Evolutionary conservation across 2,113 vertebrate genomes (phyloP).

Genomic region (Embiotoca jacksoni): DNA sequence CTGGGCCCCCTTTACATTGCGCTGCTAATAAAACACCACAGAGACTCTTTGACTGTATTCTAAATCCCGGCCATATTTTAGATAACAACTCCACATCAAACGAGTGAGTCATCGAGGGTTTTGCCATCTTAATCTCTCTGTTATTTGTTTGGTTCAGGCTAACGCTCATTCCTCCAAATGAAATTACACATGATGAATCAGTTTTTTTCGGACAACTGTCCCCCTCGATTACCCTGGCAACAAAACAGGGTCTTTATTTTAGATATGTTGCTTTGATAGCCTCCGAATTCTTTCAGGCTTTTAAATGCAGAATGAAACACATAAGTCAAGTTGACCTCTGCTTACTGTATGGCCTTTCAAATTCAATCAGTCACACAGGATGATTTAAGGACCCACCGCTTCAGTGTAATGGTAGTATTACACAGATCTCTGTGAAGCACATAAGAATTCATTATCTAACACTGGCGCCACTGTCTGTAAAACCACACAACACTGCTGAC

Average conservation of each 20-base stretch:
- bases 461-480: conserved; percentile 64
- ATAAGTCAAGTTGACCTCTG: conserved; percentile 46
- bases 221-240: conserved; percentile 29
- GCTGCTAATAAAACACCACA: conserved; percentile 72
- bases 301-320: conserved; percentile 20
- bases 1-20: conserved; percentile 69
- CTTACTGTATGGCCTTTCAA: conserved; percentile 35
- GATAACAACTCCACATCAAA: conserved; percentile 61
- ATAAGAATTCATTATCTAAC: conserved; percentile 61
- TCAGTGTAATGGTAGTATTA: conserved; percentile 55
- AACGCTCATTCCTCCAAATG: conserved; percentile 35
- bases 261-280: conserved; percentile 7
- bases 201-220: conserved; percentile 37
- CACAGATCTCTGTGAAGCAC: conserved; percentile 63
- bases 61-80: conserved; percentile 60
- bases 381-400: conserved; percentile 57
- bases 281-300: conserved; percentile 41
- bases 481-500: conserved; percentile 58
- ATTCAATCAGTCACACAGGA: conserved; percentile 51
- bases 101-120: conserved; percentile 26
- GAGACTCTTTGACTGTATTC: conserved; percentile 67
- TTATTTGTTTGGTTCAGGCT: conserved; percentile 39
- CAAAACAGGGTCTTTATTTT: conserved; percentile 33
- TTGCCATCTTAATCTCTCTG: conserved; percentile 27
- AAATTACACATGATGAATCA: conserved; percentile 53